Evolutionary conservation across 1,140 invertebrate genomes (phyloP), one percentile per base, ranked within the genome.

Genomic region (Nephotettix cincticeps): DNA sequence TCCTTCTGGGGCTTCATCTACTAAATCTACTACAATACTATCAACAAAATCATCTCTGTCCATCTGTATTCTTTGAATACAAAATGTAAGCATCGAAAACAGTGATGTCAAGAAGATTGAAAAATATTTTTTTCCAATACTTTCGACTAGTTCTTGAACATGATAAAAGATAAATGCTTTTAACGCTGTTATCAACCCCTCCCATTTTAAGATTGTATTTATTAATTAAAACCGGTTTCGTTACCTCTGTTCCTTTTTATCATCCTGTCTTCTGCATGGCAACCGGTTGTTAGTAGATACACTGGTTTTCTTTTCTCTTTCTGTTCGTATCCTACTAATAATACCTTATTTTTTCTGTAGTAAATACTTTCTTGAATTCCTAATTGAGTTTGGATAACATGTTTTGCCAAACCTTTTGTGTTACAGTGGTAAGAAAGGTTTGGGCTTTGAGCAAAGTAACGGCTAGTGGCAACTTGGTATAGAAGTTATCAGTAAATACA

Each of bases 191-290:
- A 30, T 69, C 68, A 11, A 69, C 68, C 11, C 68, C 68, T 17
- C 47, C 68, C 68, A 69, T 69, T 28, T 28, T 43, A 6, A 69
- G 21, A 28, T 69, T 69, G 32, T 69, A 69, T 56, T 69, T 30
- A 58, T 69, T 23, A 9, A 69, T 69, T 6, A 69, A 23, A 13
- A 69, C 13, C 30, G 45, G 43, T 56, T 69, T 69, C 21, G 14
- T 56, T 54, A 28, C 45, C 36, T 28, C 45, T 28, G 9, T 30
- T 17, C 68, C 68, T 27, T 28, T 54, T 14, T 51, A 69, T 30
- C 19, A 27, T 43, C 51, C 19, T 56, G 54, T 69, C 30, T 19
- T 69, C 25, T 14, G 47, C 51, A 56, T 54, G 68, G 28, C 45
- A 69, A 21, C 25, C 68, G 1, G 68, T 69, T 69, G 47, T 28